These are phyloP conservation scores for Staurois parvus DNA, from an alignment of 2,797 vertebrate genomes.

Conservation along the genomic window DNA sequence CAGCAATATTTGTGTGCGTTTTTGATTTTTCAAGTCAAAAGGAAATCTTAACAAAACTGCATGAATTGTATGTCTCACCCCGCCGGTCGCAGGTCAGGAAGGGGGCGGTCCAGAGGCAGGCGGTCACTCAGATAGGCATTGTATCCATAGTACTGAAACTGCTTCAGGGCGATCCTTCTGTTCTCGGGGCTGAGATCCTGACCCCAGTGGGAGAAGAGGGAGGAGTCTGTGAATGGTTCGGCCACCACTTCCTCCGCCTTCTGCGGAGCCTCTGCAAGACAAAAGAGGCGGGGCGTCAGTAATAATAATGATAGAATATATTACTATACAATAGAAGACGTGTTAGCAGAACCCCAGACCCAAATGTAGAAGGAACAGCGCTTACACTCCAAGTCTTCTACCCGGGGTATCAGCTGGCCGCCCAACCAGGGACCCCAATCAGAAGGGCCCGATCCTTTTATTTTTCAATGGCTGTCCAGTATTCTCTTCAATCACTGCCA, in stretches of 20 bases:
- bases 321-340: too few species aligned
- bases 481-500: too few species aligned
- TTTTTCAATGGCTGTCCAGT: too few species aligned
- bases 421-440: too few species aligned
- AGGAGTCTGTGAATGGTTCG: conserved; percentile 90
- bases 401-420: too few species aligned
- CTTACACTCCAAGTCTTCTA: too few species aligned
- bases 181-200: conserved; percentile 91
- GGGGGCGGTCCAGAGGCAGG: conserved; percentile 86
- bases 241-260: conserved; percentile 83
- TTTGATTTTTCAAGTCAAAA: background rate
- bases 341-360: too few species aligned
- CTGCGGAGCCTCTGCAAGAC: conserved; percentile 85
- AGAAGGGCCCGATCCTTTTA: too few species aligned
- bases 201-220: conserved; percentile 95
- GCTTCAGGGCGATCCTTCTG: conserved; percentile 88
- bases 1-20: background rate
- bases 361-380: too few species aligned
- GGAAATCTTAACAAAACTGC: too few species aligned
- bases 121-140: conserved; percentile 98
- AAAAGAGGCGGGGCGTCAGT: background rate
- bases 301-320: too few species aligned
- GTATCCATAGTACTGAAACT: conserved; percentile 98
- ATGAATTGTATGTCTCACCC: conserved; percentile 80
- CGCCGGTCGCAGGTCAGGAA: conserved; percentile 93